These are phyloP conservation scores for Psephotus haematonotus DNA, from an alignment of 2,113 vertebrate species.

Conservation along the genomic window DNA sequence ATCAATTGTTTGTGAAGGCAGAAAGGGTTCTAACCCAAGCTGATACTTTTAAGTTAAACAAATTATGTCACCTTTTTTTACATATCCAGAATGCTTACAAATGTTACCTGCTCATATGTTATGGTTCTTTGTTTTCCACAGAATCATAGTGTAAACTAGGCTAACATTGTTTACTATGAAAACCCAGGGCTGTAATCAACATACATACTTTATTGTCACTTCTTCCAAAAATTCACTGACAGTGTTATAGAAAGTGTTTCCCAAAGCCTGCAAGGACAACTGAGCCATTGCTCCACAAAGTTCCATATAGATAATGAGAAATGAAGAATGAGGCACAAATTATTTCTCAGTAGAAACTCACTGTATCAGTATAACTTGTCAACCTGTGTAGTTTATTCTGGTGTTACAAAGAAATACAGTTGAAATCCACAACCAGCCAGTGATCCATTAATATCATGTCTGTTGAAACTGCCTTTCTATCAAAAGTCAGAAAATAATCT, in stretches of 20 bases:
- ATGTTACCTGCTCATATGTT: background rate
- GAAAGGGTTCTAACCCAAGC: conserved; percentile 22
- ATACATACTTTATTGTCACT: background rate
- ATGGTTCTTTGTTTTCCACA: background rate
- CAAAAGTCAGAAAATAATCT: background rate
- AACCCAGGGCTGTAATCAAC: background rate
- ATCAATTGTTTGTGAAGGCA: conserved; percentile 19
- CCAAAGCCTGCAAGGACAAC: background rate
- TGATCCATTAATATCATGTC: background rate
- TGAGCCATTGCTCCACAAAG: background rate
- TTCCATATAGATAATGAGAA: background rate
- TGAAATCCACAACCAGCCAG: background rate
- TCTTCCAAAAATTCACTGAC: background rate
- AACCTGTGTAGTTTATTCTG: background rate
- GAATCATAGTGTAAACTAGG: background rate
- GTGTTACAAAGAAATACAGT: background rate
- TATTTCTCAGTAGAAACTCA: background rate
- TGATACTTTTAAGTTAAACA: conserved; percentile 14
- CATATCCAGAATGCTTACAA: background rate
- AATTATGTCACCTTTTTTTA: background rate
- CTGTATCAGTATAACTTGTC: background rate
- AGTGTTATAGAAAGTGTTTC: background rate
- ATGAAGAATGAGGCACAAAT: background rate
- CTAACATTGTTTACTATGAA: background rate
- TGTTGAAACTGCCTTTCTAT: background rate